Conservation (phyloP, 1,140 invertebrate species). For the Melipona quadrifasciata region DNA sequence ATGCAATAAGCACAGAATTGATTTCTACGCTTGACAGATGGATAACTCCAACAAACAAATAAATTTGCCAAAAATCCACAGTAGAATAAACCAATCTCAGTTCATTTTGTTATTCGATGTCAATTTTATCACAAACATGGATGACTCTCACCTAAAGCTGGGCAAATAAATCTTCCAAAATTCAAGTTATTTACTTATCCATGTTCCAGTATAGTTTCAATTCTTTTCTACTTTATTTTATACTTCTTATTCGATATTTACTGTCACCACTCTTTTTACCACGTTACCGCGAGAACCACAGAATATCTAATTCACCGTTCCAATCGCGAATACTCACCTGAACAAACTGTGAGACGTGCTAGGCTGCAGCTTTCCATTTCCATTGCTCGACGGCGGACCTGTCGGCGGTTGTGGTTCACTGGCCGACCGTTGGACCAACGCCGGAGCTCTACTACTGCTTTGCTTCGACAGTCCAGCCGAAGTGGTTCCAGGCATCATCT, state of each 20-base stretch:
- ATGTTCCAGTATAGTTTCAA: neutral
- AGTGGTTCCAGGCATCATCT: slow-evolving; percentile 79
- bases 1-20: too few species aligned
- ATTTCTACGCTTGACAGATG: too few species aligned
- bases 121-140: too few species aligned
- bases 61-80: too few species aligned
- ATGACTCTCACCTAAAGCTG: too few species aligned
- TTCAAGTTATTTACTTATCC: too few species aligned
- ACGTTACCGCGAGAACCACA: neutral
- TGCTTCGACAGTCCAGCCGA: slow-evolving; percentile 72
- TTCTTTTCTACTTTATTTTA: too few species aligned
- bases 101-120: too few species aligned
- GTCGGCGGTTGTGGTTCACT: slow-evolving; percentile 84
- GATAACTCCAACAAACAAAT: too few species aligned
- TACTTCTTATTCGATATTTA: too few species aligned
- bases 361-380: slow-evolving; percentile 77
- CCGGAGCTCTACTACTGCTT: slow-evolving; percentile 75
- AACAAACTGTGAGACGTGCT: slow-evolving; percentile 79
- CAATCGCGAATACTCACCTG: slow-evolving; percentile 65
- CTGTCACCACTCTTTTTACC: neutral
- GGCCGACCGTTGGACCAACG: slow-evolving; percentile 84
- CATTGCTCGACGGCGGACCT: slow-evolving; percentile 75
- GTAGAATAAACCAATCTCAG: too few species aligned
- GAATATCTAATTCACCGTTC: neutral
- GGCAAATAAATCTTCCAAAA: too few species aligned